Conservation (phyloP, 2,888 invertebrate genomes). For the Steinernema carpocapsae region DNA sequence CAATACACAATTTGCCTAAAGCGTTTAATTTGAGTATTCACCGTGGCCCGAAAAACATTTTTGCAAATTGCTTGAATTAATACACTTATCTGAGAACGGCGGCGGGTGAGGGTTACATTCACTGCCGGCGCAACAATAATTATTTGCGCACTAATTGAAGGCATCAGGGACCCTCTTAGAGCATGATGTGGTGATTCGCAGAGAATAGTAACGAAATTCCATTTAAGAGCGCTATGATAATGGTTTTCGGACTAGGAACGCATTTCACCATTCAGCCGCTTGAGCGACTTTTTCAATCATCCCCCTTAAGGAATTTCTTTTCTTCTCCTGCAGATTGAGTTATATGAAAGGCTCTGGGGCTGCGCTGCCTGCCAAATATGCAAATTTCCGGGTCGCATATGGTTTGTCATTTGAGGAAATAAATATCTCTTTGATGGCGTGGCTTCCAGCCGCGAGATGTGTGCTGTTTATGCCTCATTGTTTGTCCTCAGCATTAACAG, state of each 20-base stretch:
- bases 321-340: constrained; percentile 16
- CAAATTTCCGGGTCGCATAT: constrained; percentile 31
- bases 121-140: constrained; percentile 28
- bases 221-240: constrained; percentile 5
- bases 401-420: constrained; percentile 27
- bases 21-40: not conserved
- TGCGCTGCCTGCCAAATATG: not conserved
- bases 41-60: not conserved
- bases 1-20: no score
- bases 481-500: constrained; percentile 24
- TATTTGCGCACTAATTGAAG: constrained; percentile 24
- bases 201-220: constrained; percentile 10
- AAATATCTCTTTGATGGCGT: constrained; percentile 18
- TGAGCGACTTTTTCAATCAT: constrained; percentile 8
- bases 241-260: constrained; percentile 23
- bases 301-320: constrained; percentile 13
- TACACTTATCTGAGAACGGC: constrained; percentile 12
- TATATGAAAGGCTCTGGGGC: not conserved
- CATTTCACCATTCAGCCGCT: constrained; percentile 1
- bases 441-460: not conserved
- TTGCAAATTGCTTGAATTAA: constrained; percentile 32
- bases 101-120: constrained; percentile 2
- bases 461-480: constrained; percentile 19
- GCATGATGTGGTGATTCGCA: not conserved
- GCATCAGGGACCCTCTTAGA: constrained; percentile 19